Percentiles rank a stretch among this genome's conserved stretches.
Evolutionary conservation across 2,113 vertebrate species (phyloP).

Genomic region (Sialia sialis): DNA sequence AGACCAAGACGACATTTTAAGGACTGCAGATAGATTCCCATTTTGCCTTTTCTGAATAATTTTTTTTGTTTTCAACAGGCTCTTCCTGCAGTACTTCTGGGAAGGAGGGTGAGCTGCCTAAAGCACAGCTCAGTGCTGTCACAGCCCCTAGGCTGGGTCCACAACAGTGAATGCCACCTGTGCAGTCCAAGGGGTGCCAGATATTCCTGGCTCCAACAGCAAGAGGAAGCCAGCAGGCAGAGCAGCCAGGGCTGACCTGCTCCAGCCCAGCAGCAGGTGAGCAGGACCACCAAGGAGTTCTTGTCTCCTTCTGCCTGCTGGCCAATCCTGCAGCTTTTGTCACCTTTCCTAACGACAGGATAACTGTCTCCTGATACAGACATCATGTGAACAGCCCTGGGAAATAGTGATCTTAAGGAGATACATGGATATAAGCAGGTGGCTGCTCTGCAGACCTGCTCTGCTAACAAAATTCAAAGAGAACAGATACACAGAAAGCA

Average conservation of each 20-base stretch:
- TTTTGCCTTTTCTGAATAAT: background rate
- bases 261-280: background rate
- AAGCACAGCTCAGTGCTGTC: background rate
- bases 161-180: background rate
- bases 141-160: background rate
- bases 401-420: background rate
- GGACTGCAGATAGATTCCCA: background rate
- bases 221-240: background rate
- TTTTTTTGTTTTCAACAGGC: background rate
- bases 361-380: background rate
- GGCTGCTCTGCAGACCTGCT: background rate
- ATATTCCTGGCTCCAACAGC: background rate
- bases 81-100: background rate
- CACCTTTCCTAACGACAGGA: background rate
- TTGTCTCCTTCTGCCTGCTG: fast-evolving
- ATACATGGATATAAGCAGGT: background rate
- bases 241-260: background rate
- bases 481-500: background rate
- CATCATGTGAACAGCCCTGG: background rate
- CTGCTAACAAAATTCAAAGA: background rate
- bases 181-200: background rate
- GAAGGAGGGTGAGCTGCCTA: background rate
- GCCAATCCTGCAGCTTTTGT: background rate
- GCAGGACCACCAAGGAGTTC: background rate
- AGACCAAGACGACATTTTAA: background rate